Conservation (phyloP, 2,113 vertebrate species). For the Thymallus thymallus region DNA sequence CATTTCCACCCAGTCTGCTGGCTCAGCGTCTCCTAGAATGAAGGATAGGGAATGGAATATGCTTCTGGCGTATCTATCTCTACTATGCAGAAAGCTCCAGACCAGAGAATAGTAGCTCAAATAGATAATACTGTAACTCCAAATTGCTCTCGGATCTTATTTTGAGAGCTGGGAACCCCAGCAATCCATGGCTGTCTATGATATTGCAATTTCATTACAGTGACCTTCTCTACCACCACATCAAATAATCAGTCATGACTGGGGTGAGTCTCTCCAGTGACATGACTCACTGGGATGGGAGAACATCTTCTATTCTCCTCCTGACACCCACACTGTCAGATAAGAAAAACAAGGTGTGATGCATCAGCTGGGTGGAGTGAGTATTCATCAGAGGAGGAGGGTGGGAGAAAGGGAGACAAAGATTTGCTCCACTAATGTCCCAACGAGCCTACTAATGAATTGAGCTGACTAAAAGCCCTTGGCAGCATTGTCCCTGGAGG, state of each 20-base stretch:
- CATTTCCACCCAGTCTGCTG: background rate
- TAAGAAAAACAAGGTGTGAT: constrained; percentile 15
- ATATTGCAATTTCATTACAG: constrained; percentile 1
- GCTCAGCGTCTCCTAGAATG: background rate
- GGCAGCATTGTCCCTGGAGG: constrained; percentile 21
- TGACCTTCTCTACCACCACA: background rate
- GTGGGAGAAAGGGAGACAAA: constrained; percentile 3
- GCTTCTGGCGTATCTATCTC: background rate
- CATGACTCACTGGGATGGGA: background rate
- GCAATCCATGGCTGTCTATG: background rate
- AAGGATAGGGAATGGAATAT: background rate
- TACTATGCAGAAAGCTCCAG: background rate
- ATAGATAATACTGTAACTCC: background rate
- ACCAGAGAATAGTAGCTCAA: background rate
- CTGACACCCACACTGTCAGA: constrained; percentile 23
- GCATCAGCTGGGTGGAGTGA: background rate
- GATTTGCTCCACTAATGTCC: constrained; percentile 5
- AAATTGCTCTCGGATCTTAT: too few relatives aligned
- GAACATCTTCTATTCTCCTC: background rate
- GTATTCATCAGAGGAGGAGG: background rate
- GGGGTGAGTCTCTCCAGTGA: constrained; percentile 3
- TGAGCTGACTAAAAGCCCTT: constrained; percentile 39
- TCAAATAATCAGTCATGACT: background rate
- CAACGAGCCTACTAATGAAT: constrained; percentile 47
- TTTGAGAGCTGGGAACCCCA: too few relatives aligned